These are phyloP conservation scores for Diabrotica balteata DNA, from an alignment of 2,888 invertebrate species.

Conservation along the genomic window DNA sequence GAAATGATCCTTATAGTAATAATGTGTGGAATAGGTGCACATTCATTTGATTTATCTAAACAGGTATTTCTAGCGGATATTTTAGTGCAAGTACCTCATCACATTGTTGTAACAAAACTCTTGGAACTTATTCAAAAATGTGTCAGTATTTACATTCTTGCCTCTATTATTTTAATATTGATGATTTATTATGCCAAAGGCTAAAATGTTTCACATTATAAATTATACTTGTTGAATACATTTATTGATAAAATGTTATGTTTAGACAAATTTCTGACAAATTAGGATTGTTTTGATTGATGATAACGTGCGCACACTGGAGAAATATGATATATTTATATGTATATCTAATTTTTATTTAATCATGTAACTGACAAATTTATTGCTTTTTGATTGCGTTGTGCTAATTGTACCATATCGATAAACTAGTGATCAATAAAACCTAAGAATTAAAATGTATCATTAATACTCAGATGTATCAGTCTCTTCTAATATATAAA, in stretches of 20 bases:
- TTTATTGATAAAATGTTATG: slow-evolving; percentile 11
- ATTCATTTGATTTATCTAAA: slow-evolving; percentile 25
- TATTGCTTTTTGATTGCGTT: not conserved
- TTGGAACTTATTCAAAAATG: slow-evolving; percentile 35
- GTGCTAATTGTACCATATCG: not conserved
- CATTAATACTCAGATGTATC: no score
- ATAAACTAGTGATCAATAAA: not conserved
- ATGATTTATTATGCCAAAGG: slow-evolving; percentile 5
- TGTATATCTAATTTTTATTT: slow-evolving; percentile 1
- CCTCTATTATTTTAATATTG: slow-evolving; percentile 16
- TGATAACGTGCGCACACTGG: not conserved
- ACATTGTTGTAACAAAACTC: slow-evolving; percentile 23
- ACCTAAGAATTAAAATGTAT: no score
- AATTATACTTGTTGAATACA: slow-evolving; percentile 4
- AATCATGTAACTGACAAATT: not conserved
- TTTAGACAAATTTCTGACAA: slow-evolving; percentile 30
- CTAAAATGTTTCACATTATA: slow-evolving; percentile 7
- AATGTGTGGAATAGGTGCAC: slow-evolving; percentile 14
- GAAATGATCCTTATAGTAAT: slow-evolving; percentile 14
- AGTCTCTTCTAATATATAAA: no score
- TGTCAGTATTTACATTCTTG: slow-evolving; percentile 25
- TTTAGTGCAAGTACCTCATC: slow-evolving; percentile 26
- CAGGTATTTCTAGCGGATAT: slow-evolving; percentile 27
- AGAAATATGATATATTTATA: not conserved
- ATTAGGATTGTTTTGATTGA: slow-evolving; percentile 23